Conservation (phyloP, 1,140 invertebrate species). For the Dinothrombium tinctorium region DNA sequence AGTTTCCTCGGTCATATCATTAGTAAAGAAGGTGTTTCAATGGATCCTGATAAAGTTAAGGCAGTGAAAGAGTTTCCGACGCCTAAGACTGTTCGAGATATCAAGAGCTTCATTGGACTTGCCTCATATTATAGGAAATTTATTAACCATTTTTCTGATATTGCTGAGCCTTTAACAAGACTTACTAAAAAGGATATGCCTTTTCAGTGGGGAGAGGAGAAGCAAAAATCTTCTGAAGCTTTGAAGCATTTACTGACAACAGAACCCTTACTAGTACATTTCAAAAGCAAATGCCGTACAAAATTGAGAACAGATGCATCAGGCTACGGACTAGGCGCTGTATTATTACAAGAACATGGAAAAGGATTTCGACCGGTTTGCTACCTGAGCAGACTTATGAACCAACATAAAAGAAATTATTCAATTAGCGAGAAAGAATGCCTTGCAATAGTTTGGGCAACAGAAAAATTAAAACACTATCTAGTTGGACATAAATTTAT, state of each 20-base stretch:
- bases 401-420: too few relatives aligned
- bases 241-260: slow-evolving; percentile 5
- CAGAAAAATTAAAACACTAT: too few relatives aligned
- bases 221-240: slow-evolving; percentile 7
- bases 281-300: too few relatives aligned
- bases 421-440: too few relatives aligned
- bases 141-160: slow-evolving; percentile 13
- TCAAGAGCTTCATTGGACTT: slow-evolving; percentile 23
- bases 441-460: too few relatives aligned
- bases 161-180: background rate
- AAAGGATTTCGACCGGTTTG: too few relatives aligned
- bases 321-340: too few relatives aligned
- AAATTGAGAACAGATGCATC: too few relatives aligned
- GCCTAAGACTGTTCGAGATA: slow-evolving; percentile 16
- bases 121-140: slow-evolving; percentile 23
- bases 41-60: background rate
- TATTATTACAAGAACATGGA: too few relatives aligned
- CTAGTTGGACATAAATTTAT: too few relatives aligned
- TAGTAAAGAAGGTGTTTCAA: background rate
- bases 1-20: background rate
- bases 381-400: too few relatives aligned
- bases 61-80: slow-evolving; percentile 1
- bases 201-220: slow-evolving; percentile 8
- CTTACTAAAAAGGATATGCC: slow-evolving; percentile 13
- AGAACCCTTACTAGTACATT: too few relatives aligned